Conservation (phyloP, 2,888 invertebrate genomes). For the Athrips mouffetella region DNA sequence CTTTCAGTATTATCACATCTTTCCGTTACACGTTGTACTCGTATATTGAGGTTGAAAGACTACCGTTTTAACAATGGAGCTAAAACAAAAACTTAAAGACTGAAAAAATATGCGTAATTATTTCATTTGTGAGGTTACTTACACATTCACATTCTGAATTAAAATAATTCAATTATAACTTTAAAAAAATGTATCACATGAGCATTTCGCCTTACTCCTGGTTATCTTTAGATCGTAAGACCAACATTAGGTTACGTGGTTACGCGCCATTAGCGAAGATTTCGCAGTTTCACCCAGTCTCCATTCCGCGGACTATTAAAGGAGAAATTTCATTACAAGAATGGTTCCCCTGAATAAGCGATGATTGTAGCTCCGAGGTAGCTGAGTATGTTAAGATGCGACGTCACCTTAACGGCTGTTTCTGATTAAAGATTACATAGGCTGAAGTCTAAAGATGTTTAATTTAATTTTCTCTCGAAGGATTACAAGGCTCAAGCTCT, state of each 20-base stretch:
- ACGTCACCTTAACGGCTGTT: conserved; percentile 40
- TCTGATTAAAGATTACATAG: conserved; percentile 55
- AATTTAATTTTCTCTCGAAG: conserved; percentile 51
- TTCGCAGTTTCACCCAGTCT: conserved; percentile 61
- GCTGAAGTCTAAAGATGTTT: conserved; percentile 37
- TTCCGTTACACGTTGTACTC: too few relatives aligned
- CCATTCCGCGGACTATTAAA: conserved; percentile 60
- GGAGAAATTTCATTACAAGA: conserved; percentile 67
- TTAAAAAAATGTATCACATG: too few relatives aligned
- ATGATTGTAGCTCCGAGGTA: conserved; percentile 31
- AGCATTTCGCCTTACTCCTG: too few relatives aligned
- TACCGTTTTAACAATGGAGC: too few relatives aligned
- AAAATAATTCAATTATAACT: too few relatives aligned
- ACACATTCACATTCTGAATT: too few relatives aligned
- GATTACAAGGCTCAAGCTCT: conserved; percentile 40
- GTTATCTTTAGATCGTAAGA: too few relatives aligned
- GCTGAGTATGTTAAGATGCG: conserved; percentile 28
- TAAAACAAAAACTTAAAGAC: too few relatives aligned
- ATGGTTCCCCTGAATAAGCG: conserved; percentile 56
- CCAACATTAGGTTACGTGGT: conserved; percentile 56
- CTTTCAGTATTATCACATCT: too few relatives aligned
- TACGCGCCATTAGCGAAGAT: conserved; percentile 61
- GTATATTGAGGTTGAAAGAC: too few relatives aligned
- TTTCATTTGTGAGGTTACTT: too few relatives aligned
- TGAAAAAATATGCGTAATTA: too few relatives aligned